Conservation (phyloP, 1,140 invertebrate species). For the Drosophila ananassae region DNA sequence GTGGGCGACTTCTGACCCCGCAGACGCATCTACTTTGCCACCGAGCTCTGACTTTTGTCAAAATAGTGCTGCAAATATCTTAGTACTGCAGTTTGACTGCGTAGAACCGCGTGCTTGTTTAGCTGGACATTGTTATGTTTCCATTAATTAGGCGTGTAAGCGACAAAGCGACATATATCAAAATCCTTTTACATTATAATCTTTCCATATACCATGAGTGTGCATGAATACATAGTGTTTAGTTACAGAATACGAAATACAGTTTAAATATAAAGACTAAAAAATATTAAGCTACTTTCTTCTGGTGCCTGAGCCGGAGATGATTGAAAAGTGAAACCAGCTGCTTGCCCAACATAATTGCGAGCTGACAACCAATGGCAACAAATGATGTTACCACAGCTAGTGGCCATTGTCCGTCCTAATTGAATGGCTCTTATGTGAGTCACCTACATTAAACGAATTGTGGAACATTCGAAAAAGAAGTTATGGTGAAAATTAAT, state of each 20-base stretch:
- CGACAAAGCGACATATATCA: constrained; percentile 21
- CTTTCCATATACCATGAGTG: constrained; percentile 3
- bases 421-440: constrained; percentile 33
- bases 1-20: constrained; percentile 82
- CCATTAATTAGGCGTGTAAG: constrained; percentile 31
- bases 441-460: constrained; percentile 20
- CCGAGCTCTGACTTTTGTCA: constrained; percentile 36
- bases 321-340: constrained; percentile 40
- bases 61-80: neutral
- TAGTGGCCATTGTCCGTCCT: constrained; percentile 22
- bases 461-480: constrained; percentile 33
- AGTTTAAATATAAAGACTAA: constrained; percentile 25
- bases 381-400: constrained; percentile 20
- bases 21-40: constrained; percentile 57
- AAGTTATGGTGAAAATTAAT: constrained; percentile 12
- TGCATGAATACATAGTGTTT: constrained; percentile 40
- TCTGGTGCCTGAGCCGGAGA: constrained; percentile 1
- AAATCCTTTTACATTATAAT: constrained; percentile 22
- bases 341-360: constrained; percentile 19
- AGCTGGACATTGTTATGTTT: constrained; percentile 33
- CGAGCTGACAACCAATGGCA: constrained; percentile 1
- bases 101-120: constrained; percentile 33
- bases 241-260: constrained; percentile 41
- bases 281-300: constrained; percentile 18
- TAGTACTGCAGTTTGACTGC: constrained; percentile 37